Evolutionary conservation across 1,140 invertebrate genomes (phyloP), one percentile per base, ranked within the genome.

Genomic region (Bombus huntii): DNA sequence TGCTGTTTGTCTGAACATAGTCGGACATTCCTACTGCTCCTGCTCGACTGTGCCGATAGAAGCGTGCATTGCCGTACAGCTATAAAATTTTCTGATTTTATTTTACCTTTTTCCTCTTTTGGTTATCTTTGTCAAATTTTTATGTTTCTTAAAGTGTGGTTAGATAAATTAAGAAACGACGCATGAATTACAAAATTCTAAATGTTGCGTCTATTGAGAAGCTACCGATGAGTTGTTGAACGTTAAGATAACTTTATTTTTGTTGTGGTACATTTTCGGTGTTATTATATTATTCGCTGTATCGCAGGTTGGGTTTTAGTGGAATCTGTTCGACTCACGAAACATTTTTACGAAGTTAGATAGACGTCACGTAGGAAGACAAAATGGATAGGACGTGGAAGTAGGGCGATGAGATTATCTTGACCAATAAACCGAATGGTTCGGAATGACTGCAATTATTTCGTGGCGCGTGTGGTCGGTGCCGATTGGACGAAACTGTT

Each of bases 361-460:
- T 76, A 76, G 39, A 57, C 53, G 82, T 93, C 93, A 93, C 93
- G 93, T 93, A 94, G 83, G 34, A 89, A 74, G 89, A 86, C 82
- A 89, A 92, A 93, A 93, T 93, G 92, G 92, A 92, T 91, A 87
- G 92, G 88, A 93, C 92, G 92, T 93, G 91, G 74, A 93, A 93
- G 75, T 91, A 88, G 91, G 90, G 91, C 90, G 93, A 94, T 92
- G 91, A 93, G 93, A 94, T 94, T 93, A 94, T 94, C 91, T 93
- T 83, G 86, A 85, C 91, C 91, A 94, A 93, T 93, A 94, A 93
- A 93, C 87, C 83, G 93, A 93, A 92, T 94, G 87, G 92, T 91
- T 92, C 88, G 91, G 90, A 94, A 94, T 93, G 90, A 94, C 92
- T 93, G 93, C 92, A 94, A 94, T 94, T 94, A 94, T 94, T 89